Base-by-base conservation (phyloP, 2,888 invertebrate species). In the Pseudococcus viburni region DNA sequence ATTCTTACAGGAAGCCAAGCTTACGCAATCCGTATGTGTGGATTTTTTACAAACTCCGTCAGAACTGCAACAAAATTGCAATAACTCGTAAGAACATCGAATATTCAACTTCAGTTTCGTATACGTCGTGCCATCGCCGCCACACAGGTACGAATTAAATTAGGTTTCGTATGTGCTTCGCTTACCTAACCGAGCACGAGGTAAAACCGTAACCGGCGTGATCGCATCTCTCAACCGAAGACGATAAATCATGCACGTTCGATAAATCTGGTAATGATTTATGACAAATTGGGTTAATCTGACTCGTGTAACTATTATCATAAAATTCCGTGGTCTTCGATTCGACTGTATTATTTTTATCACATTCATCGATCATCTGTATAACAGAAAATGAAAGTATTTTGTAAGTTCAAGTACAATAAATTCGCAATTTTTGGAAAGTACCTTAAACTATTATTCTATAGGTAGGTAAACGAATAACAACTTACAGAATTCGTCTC, bases 181-280 rank as follows among this genome's bases (percentile, higher is more conserved):
- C 39, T 42, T 86, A 86, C 86, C 68, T 64, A 42, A 68, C 68
- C 17, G 86, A 86, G 19, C 86, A 86, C 46, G 46, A 68, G 42
- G n/a, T 46, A 42, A 33, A 68, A 42, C 33, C 46, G 9, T 68
- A 86, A 22, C 73, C 68, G 15, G 64, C 68, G 73, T 86, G 33
- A 46, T 86, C 86, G 42, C 42, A 19, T 17, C 59, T 12, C 17
- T 86, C 68, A 17, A 46, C 15, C 19, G 64, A 39, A 46, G 26
- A 19, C 68, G 68, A 86, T 68, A 68, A 68, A 86, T 86, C 86
- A 42, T 17, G 68, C 33, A 68, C 86, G 55, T 86, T 84, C 48
- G 89, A 95, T 86, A 96, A 92, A 91, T 96, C 96, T 0, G 97
- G 97, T 90, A 97, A 92, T 55, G 96, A 96, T 91, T 97, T 97